Percentiles rank a stretch among this genome's conserved stretches.
phyloP scores from a whole-genome alignment of 2,797 vertebrate species.

The Mormyrops boulengeri region DNA sequence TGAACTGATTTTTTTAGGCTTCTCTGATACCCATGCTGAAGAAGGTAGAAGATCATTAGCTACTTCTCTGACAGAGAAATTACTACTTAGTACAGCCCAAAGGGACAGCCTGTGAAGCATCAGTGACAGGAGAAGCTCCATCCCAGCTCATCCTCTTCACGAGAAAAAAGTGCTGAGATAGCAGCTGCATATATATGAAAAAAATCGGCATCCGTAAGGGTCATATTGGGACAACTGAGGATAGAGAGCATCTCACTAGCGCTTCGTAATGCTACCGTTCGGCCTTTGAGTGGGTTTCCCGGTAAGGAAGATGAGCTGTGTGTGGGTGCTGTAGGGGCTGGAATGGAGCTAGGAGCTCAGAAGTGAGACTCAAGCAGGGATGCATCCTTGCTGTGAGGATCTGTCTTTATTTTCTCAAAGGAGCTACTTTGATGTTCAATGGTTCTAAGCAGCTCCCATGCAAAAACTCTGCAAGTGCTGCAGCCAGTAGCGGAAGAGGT shows the following conservation, averaged over 20 bases:
- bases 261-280: background rate
- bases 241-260: background rate
- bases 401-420: background rate
- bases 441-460: background rate
- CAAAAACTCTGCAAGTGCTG: background rate
- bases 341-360: background rate
- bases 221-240: background rate
- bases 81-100: background rate
- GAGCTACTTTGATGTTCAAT: background rate
- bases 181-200: background rate
- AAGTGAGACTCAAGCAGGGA: background rate
- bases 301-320: background rate
- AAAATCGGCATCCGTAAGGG: background rate
- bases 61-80: background rate
- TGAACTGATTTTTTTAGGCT: background rate
- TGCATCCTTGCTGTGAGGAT: background rate
- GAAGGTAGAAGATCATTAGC: background rate
- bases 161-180: background rate
- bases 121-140: background rate
- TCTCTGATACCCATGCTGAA: background rate
- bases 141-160: background rate
- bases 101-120: background rate
- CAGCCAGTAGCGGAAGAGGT: background rate
- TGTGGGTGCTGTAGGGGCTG: background rate
- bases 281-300: background rate